phyloP scores from a whole-genome alignment of 1,140 invertebrate species.

The Nymphalis io region DNA sequence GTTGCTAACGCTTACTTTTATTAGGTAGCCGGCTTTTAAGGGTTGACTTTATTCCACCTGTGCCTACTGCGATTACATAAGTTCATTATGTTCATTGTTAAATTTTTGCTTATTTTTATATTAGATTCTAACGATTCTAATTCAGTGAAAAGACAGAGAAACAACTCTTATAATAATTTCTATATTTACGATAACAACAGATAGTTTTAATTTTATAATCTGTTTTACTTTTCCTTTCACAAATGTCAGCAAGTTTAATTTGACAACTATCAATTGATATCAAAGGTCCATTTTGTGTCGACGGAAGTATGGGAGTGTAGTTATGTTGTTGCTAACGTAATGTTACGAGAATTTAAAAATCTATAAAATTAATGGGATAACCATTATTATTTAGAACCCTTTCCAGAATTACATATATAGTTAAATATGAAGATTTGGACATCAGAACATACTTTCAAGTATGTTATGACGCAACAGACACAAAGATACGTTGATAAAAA shows the following conservation, averaged over 20 bases:
- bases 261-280: slow-evolving; percentile 15
- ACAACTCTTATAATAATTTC: too few relatives aligned
- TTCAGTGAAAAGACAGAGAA: too few relatives aligned
- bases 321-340: slow-evolving; percentile 43
- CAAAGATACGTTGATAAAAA: slow-evolving; percentile 17
- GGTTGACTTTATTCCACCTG: too few relatives aligned
- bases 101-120: too few relatives aligned
- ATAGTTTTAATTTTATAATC: slow-evolving; percentile 2
- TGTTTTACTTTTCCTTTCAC: background rate
- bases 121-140: too few relatives aligned
- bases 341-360: slow-evolving; percentile 44
- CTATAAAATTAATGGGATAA: slow-evolving; percentile 53
- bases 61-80: too few relatives aligned
- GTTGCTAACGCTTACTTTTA: too few relatives aligned
- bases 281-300: slow-evolving; percentile 35
- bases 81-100: too few relatives aligned
- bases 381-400: slow-evolving; percentile 42
- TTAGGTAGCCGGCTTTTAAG: too few relatives aligned
- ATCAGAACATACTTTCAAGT: slow-evolving; percentile 87
- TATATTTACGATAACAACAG: too few relatives aligned
- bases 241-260: background rate
- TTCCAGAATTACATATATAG: slow-evolving; percentile 26
- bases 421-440: slow-evolving; percentile 87
- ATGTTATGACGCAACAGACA: slow-evolving; percentile 72
- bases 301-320: slow-evolving; percentile 31